Evolutionary conservation across 2,113 vertebrate genomes (phyloP).

Genomic region (Scomber scombrus): DNA sequence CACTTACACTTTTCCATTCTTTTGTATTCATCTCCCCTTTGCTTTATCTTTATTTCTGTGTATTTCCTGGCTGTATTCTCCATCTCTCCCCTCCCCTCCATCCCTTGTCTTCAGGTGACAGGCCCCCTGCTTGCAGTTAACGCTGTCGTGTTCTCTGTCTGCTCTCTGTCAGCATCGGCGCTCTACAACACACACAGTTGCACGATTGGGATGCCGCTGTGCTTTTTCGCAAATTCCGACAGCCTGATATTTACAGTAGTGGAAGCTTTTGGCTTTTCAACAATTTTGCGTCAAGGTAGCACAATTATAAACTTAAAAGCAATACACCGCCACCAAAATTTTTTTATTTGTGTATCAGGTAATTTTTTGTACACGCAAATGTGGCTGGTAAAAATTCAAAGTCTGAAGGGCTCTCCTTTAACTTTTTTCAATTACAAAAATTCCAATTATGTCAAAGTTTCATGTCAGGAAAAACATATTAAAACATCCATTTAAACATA

Average conservation of each 20-base stretch:
- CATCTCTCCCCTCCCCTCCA: slow-evolving; percentile 8
- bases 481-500: no score
- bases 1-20: not conserved
- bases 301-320: not conserved
- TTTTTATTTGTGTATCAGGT: not conserved
- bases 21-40: slow-evolving; percentile 9
- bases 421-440: no score
- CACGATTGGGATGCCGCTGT: slow-evolving; percentile 1
- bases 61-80: not conserved
- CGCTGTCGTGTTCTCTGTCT: slow-evolving; percentile 53
- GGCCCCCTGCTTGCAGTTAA: slow-evolving; percentile 47
- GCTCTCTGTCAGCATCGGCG: slow-evolving; percentile 40
- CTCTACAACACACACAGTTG: not conserved
- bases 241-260: slow-evolving; percentile 18
- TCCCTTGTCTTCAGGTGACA: slow-evolving; percentile 60
- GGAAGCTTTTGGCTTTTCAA: slow-evolving; percentile 7
- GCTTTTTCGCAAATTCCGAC: slow-evolving; percentile 36
- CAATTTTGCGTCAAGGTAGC: not conserved
- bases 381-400: not conserved
- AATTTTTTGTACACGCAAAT: not conserved
- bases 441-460: no score
- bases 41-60: slow-evolving; percentile 3
- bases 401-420: no score
- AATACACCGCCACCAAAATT: not conserved
- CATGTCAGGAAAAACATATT: no score